Percentiles rank a stretch among this genome's conserved stretches.
These are phyloP conservation scores for Gymnodraco acuticeps DNA, from an alignment of 2,797 vertebrate species.

Conservation along the genomic window DNA sequence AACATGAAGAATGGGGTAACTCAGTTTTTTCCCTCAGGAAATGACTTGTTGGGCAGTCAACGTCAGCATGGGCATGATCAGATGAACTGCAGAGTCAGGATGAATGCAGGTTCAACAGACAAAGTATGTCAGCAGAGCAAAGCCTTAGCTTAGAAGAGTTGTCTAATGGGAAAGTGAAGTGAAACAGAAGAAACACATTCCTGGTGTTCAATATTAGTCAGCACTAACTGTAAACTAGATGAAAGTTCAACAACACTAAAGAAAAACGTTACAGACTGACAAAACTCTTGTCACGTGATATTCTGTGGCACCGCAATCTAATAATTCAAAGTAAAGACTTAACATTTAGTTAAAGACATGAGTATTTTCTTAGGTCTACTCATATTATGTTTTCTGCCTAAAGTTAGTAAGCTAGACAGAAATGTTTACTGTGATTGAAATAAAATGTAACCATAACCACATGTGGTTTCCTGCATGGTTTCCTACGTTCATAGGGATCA, in stretches of 20 bases:
- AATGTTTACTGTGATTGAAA: too few species aligned
- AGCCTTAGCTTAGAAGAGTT: conserved; percentile 6
- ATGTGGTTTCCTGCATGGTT: not conserved
- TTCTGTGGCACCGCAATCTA: not conserved
- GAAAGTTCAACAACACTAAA: conserved; percentile 4
- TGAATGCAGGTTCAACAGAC: conserved; percentile 11
- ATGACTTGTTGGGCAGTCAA: not conserved
- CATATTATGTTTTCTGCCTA: too few species aligned
- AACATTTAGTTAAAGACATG: too few species aligned
- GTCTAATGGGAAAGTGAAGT: conserved; percentile 56
- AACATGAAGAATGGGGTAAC: not conserved
- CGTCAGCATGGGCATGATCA: not conserved
- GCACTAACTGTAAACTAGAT: conserved; percentile 22
- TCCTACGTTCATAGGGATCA: conserved; percentile 10
- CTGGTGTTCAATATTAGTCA: conserved; percentile 1
- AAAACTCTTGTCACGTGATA: not conserved
- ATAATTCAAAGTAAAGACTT: not conserved
- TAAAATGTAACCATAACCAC: not conserved
- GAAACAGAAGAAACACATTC: conserved; percentile 33
- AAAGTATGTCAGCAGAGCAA: conserved; percentile 43
- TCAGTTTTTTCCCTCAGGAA: conserved; percentile 8
- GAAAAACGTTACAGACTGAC: not conserved
- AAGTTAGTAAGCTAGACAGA: too few species aligned
- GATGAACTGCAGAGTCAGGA: conserved; percentile 20
- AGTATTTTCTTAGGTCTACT: not conserved